These are phyloP conservation scores for Scaeva pyrastri DNA, from an alignment of 2,888 invertebrate genomes.

Conservation along the genomic window DNA sequence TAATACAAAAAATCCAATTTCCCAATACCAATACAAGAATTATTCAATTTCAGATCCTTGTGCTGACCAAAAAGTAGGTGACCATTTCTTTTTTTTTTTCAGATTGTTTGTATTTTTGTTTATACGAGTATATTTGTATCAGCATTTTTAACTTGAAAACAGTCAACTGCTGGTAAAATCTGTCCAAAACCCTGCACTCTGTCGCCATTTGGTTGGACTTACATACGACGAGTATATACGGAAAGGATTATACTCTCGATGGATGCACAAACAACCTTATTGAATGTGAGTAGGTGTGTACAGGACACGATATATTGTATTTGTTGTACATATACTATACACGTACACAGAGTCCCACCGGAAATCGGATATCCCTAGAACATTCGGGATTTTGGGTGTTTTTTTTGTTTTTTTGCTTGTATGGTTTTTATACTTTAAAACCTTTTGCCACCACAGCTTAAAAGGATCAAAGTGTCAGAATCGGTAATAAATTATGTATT, in stretches of 20 bases:
- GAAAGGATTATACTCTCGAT: too few species aligned
- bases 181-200: not conserved
- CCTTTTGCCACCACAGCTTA: not conserved
- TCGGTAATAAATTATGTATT: slow-evolving; percentile 24
- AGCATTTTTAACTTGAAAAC: slow-evolving; percentile 12
- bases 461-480: slow-evolving; percentile 29
- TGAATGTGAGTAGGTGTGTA: not conserved
- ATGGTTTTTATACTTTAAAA: not conserved
- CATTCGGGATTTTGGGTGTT: slow-evolving; percentile 5
- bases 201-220: slow-evolving; percentile 17
- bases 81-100: too few species aligned
- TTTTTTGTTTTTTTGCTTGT: not conserved
- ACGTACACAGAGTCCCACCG: not conserved
- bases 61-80: not conserved
- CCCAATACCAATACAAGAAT: not conserved
- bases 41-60: slow-evolving; percentile 10
- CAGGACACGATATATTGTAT: not conserved
- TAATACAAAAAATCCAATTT: not conserved
- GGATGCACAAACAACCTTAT: slow-evolving; percentile 26
- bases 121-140: not conserved
- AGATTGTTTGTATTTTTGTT: not conserved
- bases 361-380: slow-evolving; percentile 2
- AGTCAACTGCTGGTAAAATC: not conserved
- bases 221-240: too few species aligned
- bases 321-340: not conserved